Percentiles rank a stretch among this genome's conserved stretches.
Conservation (phyloP, 2,113 vertebrate genomes). For the Malaclemys terrapin region DNA sequence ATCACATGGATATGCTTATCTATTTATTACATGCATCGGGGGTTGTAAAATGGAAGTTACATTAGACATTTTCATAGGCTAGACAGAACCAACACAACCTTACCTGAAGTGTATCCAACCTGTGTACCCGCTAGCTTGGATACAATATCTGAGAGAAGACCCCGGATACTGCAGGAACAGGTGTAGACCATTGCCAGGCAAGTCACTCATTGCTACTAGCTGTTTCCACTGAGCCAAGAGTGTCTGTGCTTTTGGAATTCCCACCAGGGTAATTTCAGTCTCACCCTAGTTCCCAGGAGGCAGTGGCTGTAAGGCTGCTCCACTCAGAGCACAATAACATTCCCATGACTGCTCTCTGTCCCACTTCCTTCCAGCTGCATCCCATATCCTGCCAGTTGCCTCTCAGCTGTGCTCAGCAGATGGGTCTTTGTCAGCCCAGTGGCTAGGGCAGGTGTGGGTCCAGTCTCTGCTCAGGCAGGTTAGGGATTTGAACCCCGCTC, state of each 20-base stretch:
- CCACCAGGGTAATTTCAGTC: accelerated
- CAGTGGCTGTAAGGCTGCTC: accelerated
- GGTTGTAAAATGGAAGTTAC: not conserved
- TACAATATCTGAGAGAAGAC: constrained; percentile 33
- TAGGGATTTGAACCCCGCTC: not conserved
- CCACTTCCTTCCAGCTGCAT: not conserved
- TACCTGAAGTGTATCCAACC: not conserved
- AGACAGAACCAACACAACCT: not conserved
- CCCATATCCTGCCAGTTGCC: not conserved
- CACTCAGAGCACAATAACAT: not conserved
- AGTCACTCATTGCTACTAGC: not conserved
- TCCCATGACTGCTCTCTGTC: not conserved
- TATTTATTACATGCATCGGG: not conserved
- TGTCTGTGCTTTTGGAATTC: not conserved
- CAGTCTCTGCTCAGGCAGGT: not conserved
- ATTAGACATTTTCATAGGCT: not conserved
- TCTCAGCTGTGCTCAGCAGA: not conserved
- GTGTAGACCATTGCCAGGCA: not conserved
- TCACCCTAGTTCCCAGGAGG: not conserved
- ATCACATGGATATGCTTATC: not conserved
- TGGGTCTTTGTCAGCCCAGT: not conserved
- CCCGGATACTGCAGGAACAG: not conserved
- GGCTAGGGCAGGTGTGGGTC: not conserved
- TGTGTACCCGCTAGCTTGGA: not conserved
- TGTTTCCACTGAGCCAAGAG: not conserved